A percentile compares a stretch with the other conserved stretches of the same genome.
These are phyloP conservation scores for Tringa solitaria DNA, from an alignment of 2,113 vertebrate genomes.

Conservation along the genomic window DNA sequence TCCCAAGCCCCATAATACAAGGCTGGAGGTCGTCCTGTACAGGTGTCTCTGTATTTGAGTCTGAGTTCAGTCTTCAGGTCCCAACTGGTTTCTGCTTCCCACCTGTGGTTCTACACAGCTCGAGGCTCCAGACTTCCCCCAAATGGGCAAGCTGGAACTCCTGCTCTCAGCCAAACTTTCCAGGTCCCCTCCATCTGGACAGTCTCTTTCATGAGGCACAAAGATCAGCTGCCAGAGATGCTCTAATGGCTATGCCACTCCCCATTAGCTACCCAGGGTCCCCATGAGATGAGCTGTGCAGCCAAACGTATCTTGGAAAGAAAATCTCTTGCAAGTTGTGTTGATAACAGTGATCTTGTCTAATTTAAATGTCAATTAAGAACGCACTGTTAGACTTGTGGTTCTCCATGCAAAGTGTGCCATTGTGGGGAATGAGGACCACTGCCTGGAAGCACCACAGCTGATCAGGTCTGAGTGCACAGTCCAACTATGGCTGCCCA, in stretches of 20 bases:
- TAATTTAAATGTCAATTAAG: neutral
- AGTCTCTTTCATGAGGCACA: neutral
- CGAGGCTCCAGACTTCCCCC: neutral
- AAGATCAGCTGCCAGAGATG: neutral
- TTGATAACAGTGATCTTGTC: neutral
- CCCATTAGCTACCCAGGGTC: neutral
- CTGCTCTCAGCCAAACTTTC: neutral
- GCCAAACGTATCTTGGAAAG: neutral
- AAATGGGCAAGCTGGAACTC: neutral
- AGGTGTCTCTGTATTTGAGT: neutral
- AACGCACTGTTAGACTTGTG: rapidly evolving
- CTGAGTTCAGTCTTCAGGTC: neutral
- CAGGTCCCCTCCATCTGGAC: neutral
- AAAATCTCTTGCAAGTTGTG: neutral
- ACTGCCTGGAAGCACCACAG: neutral
- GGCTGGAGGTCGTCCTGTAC: neutral
- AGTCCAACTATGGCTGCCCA: rapidly evolving
- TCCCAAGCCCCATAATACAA: neutral
- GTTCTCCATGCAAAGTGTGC: neutral
- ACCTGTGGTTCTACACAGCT: neutral
- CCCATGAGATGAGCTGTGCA: rapidly evolving
- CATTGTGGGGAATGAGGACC: neutral
- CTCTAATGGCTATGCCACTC: neutral
- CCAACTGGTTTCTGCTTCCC: neutral
- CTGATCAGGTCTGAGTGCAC: neutral